phyloP scores from a whole-genome alignment of 2,888 invertebrate genomes.

The Harpalus rufipes region DNA sequence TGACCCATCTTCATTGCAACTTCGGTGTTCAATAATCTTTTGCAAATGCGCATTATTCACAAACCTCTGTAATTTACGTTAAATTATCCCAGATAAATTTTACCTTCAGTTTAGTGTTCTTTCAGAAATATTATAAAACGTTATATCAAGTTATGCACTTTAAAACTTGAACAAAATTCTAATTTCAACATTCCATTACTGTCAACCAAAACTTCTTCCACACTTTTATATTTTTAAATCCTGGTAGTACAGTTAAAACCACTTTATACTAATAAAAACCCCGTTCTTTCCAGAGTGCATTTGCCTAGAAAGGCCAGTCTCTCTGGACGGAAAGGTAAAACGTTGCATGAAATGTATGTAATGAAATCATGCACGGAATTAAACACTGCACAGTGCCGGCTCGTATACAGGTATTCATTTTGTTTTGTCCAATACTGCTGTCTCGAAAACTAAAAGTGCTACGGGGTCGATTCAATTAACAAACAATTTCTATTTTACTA shows the following conservation, averaged over 20 bases:
- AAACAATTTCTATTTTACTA: too few species aligned
- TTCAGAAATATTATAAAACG: background rate
- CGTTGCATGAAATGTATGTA: conserved; percentile 4
- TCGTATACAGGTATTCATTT: background rate
- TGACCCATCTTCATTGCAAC: too few species aligned
- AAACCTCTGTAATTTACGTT: too few species aligned
- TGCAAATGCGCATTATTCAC: too few species aligned
- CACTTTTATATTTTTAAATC: background rate
- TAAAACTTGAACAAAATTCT: background rate
- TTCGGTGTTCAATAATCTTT: too few species aligned
- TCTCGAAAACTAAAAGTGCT: too few species aligned
- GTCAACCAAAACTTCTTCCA: background rate
- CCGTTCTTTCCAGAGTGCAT: background rate
- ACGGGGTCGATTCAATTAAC: too few species aligned
- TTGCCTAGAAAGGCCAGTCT: too few species aligned
- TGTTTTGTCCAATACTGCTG: too few species aligned
- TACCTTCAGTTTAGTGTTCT: background rate
- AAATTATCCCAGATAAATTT: too few species aligned
- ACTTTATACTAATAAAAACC: background rate
- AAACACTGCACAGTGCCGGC: conserved; percentile 8
- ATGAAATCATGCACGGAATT: conserved; percentile 51
- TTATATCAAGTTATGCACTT: background rate
- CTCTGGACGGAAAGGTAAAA: background rate
- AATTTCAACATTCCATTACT: background rate
- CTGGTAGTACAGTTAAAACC: background rate